Percentiles rank a stretch among this genome's conserved stretches.
These are phyloP conservation scores for Trochalopteron elliotii DNA, from an alignment of 2,113 vertebrate species.

Conservation along the genomic window DNA sequence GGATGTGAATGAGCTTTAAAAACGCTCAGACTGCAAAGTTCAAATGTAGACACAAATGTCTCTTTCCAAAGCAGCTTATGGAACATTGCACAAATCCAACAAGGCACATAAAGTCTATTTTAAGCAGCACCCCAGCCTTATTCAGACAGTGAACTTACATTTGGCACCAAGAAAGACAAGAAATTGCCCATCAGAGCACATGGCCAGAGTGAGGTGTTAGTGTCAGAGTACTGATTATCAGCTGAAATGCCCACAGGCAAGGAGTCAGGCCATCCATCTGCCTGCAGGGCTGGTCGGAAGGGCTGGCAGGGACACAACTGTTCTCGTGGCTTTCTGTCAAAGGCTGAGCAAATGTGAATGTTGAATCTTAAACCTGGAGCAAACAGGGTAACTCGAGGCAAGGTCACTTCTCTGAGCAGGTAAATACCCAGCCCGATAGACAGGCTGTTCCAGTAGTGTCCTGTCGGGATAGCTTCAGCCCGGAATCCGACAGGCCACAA, in stretches of 20 bases:
- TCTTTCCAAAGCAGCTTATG: neutral
- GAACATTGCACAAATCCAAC: neutral
- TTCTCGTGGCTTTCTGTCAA: neutral
- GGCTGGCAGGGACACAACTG: neutral
- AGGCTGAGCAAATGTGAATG: neutral
- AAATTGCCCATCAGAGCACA: neutral
- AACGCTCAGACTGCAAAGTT: neutral
- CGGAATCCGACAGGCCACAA: no score
- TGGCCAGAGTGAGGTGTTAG: neutral
- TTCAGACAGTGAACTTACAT: neutral
- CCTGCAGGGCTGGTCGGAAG: neutral
- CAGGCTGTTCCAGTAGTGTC: rapidly evolving
- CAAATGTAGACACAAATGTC: neutral
- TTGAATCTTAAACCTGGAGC: neutral
- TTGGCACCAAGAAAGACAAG: neutral
- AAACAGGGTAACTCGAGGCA: neutral
- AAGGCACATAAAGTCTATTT: neutral
- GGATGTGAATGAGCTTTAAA: neutral
- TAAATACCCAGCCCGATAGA: neutral
- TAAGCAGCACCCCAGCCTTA: neutral
- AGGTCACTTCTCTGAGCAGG: neutral
- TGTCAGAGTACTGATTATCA: neutral
- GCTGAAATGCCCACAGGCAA: neutral
- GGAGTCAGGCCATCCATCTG: neutral
- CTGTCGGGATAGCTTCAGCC: no score